phyloP scores from a whole-genome alignment of 2,113 vertebrate species.

The Psilopsiagon aymara region DNA sequence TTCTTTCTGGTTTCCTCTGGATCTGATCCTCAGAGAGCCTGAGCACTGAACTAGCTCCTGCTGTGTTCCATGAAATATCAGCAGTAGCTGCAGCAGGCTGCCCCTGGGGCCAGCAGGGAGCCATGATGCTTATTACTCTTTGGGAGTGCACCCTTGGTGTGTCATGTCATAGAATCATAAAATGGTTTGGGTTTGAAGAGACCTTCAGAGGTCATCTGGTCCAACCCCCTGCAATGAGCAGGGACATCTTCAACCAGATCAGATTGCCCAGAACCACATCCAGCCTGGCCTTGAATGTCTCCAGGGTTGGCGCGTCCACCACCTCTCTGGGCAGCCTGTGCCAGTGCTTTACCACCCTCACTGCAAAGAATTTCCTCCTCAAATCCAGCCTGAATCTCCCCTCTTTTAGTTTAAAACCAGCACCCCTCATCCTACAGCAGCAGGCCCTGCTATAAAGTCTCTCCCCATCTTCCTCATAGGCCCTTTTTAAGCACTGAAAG shows the following conservation, averaged over 20 bases:
- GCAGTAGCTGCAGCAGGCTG: background rate
- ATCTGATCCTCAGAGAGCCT: background rate
- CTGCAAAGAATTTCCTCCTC: background rate
- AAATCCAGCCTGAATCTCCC: background rate
- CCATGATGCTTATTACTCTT: background rate
- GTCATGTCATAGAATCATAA: background rate
- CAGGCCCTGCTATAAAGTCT: background rate
- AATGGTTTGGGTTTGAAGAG: background rate
- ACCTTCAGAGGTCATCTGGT: background rate
- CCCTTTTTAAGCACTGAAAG: background rate
- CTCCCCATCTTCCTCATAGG: background rate
- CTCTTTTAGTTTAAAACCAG: background rate
- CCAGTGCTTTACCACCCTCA: background rate
- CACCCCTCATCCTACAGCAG: background rate
- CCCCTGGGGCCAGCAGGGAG: background rate
- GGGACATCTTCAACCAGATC: background rate
- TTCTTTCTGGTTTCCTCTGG: background rate
- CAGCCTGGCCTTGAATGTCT: background rate
- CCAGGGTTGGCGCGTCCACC: background rate
- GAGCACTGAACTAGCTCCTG: background rate
- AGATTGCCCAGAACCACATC: background rate
- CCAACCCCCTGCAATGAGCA: background rate
- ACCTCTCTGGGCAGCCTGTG: background rate
- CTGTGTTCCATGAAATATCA: rapidly evolving
- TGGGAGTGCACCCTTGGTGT: background rate